phyloP scores from a whole-genome alignment of 2,797 vertebrate genomes.

The Notolabrus celidotus region DNA sequence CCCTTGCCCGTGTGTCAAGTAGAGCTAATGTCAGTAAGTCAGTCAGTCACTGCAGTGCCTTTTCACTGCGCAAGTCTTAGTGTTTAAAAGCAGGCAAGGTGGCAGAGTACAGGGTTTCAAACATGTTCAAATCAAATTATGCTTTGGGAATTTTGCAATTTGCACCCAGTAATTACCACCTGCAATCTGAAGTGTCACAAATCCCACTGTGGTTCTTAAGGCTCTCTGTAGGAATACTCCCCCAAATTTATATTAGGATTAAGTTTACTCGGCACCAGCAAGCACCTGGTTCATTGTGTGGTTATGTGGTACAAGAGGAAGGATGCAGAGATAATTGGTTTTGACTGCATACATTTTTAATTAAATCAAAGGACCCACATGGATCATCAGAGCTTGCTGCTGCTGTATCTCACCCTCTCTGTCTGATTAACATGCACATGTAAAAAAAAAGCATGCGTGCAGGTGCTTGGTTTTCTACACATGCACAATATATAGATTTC shows the following conservation, averaged over 20 bases:
- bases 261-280: neutral
- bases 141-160: neutral
- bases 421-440: neutral
- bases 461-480: neutral
- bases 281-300: slow-evolving; percentile 14
- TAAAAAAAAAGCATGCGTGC: neutral
- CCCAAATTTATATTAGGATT: neutral
- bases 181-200: neutral
- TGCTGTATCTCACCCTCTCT: neutral
- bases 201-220: neutral
- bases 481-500: neutral
- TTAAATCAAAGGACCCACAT: slow-evolving; percentile 1
- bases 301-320: neutral
- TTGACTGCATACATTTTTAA: slow-evolving; percentile 5
- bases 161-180: neutral
- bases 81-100: no score
- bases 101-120: no score
- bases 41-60: neutral
- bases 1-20: neutral
- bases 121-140: neutral
- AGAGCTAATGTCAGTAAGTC: neutral
- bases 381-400: neutral
- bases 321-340: slow-evolving; percentile 3
- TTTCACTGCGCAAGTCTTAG: no score
- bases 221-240: neutral